Evolutionary conservation across 2,888 invertebrate species (phyloP).

Genomic region (Ochropleura plecta): DNA sequence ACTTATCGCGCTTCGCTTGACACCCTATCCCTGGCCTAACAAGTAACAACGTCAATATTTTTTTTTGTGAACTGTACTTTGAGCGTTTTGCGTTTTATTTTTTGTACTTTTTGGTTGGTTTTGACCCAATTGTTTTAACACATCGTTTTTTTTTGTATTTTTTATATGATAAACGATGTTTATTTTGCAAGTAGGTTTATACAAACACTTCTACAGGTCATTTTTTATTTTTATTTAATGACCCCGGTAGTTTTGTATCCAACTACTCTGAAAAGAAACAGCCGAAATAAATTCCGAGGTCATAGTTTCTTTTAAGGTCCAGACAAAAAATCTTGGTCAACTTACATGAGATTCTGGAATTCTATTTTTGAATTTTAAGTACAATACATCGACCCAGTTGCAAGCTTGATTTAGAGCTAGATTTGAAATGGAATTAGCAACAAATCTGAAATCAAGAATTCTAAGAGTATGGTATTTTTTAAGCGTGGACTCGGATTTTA

Average conservation of each 20-base stretch:
- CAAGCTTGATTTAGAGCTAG: not conserved
- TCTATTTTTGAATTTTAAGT: not conserved
- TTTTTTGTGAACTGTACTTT: slow-evolving; percentile 60
- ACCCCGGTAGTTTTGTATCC: too few relatives aligned
- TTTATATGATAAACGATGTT: too few relatives aligned
- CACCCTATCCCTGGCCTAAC: slow-evolving; percentile 74
- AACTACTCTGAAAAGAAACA: too few relatives aligned
- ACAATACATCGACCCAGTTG: not conserved
- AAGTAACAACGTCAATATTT: slow-evolving; percentile 62
- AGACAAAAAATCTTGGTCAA: too few relatives aligned
- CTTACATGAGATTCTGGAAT: too few relatives aligned
- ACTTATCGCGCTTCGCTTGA: slow-evolving; percentile 86
- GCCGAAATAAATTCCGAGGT: too few relatives aligned
- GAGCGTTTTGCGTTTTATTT: slow-evolving; percentile 26
- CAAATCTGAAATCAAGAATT: not conserved
- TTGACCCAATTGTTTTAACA: slow-evolving; percentile 29
- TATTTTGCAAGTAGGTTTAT: too few relatives aligned
- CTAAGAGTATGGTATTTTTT: not conserved
- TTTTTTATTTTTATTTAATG: too few relatives aligned
- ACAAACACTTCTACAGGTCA: too few relatives aligned
- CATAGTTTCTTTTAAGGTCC: too few relatives aligned
- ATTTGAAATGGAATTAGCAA: not conserved
- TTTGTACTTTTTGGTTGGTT: slow-evolving; percentile 2
- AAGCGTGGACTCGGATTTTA: too few relatives aligned
- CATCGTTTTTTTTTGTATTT: too few relatives aligned